These are phyloP conservation scores for Hylia prasina DNA, from an alignment of 2,113 vertebrate species.

Conservation along the genomic window DNA sequence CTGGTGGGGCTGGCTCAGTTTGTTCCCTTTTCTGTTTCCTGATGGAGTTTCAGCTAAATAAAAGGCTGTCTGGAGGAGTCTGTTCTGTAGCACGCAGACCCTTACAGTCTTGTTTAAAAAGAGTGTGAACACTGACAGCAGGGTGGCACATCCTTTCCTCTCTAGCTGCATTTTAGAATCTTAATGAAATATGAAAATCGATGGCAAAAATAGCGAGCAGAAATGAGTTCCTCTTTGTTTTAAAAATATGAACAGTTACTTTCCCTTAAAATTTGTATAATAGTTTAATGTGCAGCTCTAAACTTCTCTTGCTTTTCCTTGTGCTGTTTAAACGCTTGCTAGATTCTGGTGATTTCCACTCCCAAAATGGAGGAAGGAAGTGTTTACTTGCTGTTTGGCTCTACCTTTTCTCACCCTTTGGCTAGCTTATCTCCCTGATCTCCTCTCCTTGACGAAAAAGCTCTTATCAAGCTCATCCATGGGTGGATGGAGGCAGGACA, in stretches of 20 bases:
- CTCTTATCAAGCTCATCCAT: not conserved
- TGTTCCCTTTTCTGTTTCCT: not conserved
- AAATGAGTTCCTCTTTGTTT: not conserved
- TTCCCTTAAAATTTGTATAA: not conserved
- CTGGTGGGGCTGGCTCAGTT: not conserved
- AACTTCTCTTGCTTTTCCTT: not conserved
- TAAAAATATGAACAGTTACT: not conserved
- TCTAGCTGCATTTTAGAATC: not conserved
- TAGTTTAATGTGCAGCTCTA: not conserved
- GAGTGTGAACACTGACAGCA: not conserved
- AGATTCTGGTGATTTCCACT: not conserved
- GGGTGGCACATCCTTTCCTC: not conserved
- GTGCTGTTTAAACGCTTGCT: fast-evolving
- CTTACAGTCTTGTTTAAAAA: not conserved
- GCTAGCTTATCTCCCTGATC: not conserved
- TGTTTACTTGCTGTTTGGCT: not conserved
- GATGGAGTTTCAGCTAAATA: not conserved
- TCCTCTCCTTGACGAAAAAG: not conserved
- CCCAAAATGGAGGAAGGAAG: slow-evolving; percentile 14
- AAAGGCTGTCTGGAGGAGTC: not conserved
- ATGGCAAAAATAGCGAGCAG: not conserved
- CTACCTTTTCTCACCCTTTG: not conserved
- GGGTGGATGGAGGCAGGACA: not conserved
- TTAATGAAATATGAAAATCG: not conserved
- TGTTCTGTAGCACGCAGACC: not conserved